Conservation (phyloP, 2,888 invertebrate genomes). For the Trachelus troglodyta region DNA sequence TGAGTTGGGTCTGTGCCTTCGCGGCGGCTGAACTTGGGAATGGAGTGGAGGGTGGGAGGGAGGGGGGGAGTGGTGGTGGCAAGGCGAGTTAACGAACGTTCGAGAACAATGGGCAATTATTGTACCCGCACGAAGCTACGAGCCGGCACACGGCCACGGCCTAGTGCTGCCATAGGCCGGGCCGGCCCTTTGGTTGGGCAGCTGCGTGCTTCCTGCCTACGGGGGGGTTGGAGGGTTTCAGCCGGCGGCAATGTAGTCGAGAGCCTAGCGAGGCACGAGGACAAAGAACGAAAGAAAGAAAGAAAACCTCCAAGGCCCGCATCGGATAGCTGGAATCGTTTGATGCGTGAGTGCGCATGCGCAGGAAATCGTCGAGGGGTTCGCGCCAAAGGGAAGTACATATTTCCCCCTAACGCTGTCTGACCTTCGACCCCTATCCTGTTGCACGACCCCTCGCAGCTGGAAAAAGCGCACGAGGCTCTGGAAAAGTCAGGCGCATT, state of each 20-base stretch:
- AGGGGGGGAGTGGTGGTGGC: neutral
- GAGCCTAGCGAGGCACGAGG: neutral
- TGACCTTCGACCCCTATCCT: neutral
- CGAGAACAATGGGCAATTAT: conserved; percentile 35
- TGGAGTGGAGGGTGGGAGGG: neutral
- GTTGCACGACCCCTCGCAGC: neutral
- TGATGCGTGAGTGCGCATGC: neutral
- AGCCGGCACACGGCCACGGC: neutral
- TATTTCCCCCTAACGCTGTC: neutral
- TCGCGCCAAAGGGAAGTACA: neutral
- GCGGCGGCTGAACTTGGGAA: neutral
- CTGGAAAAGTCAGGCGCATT: neutral
- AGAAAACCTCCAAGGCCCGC: neutral
- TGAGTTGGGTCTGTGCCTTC: neutral
- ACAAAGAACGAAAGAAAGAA: neutral
- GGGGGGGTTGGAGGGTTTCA: neutral
- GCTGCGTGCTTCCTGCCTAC: neutral
- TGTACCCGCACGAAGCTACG: conserved; percentile 5
- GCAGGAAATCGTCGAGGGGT: neutral
- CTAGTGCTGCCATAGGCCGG: neutral
- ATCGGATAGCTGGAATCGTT: neutral
- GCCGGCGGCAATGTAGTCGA: neutral
- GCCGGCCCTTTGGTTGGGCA: neutral
- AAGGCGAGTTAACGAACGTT: conserved; percentile 20
- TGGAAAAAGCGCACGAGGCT: neutral